Conservation (phyloP, 2,888 invertebrate genomes). For the Sussaba pulchella region DNA sequence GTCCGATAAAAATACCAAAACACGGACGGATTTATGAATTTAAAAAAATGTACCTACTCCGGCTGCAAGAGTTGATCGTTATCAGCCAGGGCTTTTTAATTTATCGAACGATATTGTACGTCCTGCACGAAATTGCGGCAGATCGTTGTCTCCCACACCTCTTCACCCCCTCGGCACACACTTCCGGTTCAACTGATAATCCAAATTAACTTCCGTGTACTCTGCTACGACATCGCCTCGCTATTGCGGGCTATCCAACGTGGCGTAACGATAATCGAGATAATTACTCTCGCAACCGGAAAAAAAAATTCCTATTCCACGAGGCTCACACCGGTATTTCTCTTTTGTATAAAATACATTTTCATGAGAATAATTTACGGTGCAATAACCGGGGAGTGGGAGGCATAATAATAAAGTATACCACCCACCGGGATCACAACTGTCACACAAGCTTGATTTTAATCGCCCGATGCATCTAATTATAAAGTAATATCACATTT, state of each 20-base stretch:
- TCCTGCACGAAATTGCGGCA: slow-evolving; percentile 35
- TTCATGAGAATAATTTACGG: slow-evolving; percentile 5
- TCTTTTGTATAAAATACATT: background rate
- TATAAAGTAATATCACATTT: slow-evolving; percentile 47
- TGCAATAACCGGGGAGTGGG: background rate
- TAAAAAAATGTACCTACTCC: background rate
- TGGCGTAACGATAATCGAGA: slow-evolving; percentile 42
- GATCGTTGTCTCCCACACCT: slow-evolving; percentile 44
- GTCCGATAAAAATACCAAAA: background rate
- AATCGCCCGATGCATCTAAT: slow-evolving; percentile 44
- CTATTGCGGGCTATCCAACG: slow-evolving; percentile 22
- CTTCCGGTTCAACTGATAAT: slow-evolving; percentile 77
- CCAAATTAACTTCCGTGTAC: slow-evolving; percentile 71
- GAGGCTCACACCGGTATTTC: background rate
- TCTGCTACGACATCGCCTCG: slow-evolving; percentile 12
- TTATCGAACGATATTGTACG: slow-evolving; percentile 3
- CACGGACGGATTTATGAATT: slow-evolving; percentile 6
- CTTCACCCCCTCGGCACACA: slow-evolving; percentile 26
- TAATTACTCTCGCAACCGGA: slow-evolving; percentile 43
- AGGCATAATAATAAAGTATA: background rate
- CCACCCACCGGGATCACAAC: slow-evolving; percentile 8
- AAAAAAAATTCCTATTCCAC: background rate
- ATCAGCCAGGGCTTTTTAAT: slow-evolving; percentile 13
- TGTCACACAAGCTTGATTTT: slow-evolving; percentile 38
- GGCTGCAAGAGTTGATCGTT: slow-evolving; percentile 21